Conservation (phyloP, 2,797 vertebrate species). For the Ispidina lecontei region DNA sequence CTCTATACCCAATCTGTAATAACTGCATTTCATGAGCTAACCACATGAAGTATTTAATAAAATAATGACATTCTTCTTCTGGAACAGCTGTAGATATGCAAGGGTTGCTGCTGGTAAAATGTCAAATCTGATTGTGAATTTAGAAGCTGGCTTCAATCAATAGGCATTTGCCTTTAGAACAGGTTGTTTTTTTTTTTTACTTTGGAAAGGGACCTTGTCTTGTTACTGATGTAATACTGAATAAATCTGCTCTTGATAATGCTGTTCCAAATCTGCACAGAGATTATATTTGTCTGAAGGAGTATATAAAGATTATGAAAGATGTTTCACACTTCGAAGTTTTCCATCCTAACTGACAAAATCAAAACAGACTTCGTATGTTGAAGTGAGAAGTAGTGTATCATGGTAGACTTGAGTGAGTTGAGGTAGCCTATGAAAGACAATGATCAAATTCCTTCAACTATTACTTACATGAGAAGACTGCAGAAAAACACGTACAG, state of each 20-base stretch:
- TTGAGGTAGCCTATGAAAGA: neutral
- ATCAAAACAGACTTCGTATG: neutral
- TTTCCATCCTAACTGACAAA: neutral
- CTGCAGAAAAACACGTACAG: neutral
- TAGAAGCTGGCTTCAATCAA: neutral
- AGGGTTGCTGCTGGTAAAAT: neutral
- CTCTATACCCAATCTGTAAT: neutral
- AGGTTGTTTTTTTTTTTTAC: no score
- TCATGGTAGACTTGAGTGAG: neutral
- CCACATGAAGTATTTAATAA: neutral
- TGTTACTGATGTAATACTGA: neutral
- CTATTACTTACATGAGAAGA: neutral
- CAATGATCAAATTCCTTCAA: neutral
- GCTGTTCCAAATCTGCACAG: neutral
- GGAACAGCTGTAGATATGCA: neutral
- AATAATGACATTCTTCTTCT: neutral
- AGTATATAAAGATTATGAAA: neutral
- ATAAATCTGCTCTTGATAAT: neutral
- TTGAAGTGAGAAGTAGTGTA: neutral
- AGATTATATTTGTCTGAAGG: neutral
- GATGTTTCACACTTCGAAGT: neutral
- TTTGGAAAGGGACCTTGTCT: neutral
- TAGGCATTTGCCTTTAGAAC: neutral
- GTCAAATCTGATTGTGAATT: neutral
- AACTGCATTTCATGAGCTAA: neutral